Evolutionary conservation across 1,140 invertebrate genomes (phyloP).

Genomic region (Zaprionus lachaisei): DNA sequence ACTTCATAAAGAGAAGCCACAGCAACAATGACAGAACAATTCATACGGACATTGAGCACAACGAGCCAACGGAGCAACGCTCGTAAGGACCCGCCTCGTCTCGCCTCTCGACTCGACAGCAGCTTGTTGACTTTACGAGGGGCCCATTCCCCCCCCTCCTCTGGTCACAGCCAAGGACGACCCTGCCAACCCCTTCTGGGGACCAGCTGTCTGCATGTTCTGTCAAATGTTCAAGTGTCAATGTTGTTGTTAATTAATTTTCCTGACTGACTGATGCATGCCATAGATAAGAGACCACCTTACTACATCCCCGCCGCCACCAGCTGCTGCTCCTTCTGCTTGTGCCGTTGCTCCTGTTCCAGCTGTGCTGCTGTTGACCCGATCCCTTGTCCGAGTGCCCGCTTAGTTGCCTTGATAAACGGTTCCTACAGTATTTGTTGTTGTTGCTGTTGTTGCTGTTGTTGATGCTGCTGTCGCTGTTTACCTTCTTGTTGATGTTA

Average conservation of each 20-base stretch:
- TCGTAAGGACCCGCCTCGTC: conserved; percentile 51
- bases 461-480: conserved; percentile 32
- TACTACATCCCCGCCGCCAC: neutral
- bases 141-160: neutral
- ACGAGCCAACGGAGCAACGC: conserved; percentile 50
- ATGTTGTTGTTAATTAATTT: conserved; percentile 83
- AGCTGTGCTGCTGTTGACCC: conserved; percentile 12
- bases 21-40: conserved; percentile 60
- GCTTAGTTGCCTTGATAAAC: conserved; percentile 47
- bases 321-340: neutral
- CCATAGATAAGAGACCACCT: conserved; percentile 64
- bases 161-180: neutral
- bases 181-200: neutral
- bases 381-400: conserved; percentile 30
- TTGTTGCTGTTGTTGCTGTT: conserved; percentile 31
- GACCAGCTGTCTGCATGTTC: conserved; percentile 59
- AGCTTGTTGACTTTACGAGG: conserved; percentile 75
- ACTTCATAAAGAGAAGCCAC: conserved; percentile 43
- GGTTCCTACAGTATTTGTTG: conserved; percentile 40
- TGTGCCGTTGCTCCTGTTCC: neutral
- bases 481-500: conserved; percentile 30
- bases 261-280: conserved; percentile 77
- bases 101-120: conserved; percentile 53
- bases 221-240: conserved; percentile 80
- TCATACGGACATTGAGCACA: conserved; percentile 19